Conservation (phyloP, 2,888 invertebrate species). For the Chrysotoxum bicinctum region DNA sequence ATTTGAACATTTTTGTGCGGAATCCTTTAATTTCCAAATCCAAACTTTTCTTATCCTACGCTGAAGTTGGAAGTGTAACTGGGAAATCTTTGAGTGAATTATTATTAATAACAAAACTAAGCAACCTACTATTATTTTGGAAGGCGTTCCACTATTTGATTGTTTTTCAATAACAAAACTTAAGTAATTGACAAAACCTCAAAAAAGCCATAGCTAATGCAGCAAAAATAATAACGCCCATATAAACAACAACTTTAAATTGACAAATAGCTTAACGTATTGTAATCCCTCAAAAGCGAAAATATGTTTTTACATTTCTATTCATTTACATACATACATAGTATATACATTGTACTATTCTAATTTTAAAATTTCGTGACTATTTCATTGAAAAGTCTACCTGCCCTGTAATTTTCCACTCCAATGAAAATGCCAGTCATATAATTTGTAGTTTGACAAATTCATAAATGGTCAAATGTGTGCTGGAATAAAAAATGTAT, state of each 20-base stretch:
- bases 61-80: too few relatives aligned
- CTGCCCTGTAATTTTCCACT: slow-evolving; percentile 19
- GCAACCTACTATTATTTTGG: too few relatives aligned
- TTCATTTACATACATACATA: too few relatives aligned
- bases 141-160: too few relatives aligned
- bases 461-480: not conserved
- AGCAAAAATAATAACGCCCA: not conserved
- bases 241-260: not conserved
- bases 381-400: not conserved
- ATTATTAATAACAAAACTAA: too few relatives aligned
- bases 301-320: not conserved
- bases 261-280: not conserved
- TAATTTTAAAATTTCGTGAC: not conserved
- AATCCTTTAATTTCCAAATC: too few relatives aligned
- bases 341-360: not conserved
- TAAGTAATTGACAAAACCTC: too few relatives aligned
- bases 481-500: not conserved
- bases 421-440: not conserved
- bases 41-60: too few relatives aligned
- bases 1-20: too few relatives aligned
- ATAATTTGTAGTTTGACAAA: not conserved
- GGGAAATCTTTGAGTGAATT: too few relatives aligned
- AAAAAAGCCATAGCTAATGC: too few relatives aligned
- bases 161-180: too few relatives aligned
- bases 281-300: not conserved